Evolutionary conservation across 2,797 vertebrate genomes (phyloP).

Genomic region (Paramormyrops hopkinsi): DNA sequence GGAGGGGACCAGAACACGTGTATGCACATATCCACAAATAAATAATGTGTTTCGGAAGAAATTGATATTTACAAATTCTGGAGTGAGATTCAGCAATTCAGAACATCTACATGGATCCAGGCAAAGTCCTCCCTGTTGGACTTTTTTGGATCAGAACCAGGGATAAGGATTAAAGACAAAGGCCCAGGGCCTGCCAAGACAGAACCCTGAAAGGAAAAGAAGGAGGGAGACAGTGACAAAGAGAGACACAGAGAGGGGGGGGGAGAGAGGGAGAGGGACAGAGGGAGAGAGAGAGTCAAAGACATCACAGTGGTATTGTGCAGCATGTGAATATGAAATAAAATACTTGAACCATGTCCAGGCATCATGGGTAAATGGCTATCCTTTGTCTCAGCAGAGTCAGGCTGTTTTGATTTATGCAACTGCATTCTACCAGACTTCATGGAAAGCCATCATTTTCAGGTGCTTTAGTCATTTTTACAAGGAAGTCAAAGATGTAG

Average conservation of each 20-base stretch:
- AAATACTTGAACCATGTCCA: conserved; percentile 25
- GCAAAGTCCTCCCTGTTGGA: conserved; percentile 7
- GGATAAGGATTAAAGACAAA: conserved; percentile 29
- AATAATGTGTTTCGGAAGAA: background rate
- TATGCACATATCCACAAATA: background rate
- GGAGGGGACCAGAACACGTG: background rate
- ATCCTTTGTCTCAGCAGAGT: conserved; percentile 8
- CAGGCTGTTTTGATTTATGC: conserved; percentile 6
- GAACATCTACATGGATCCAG: background rate
- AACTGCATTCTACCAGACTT: conserved; percentile 6
- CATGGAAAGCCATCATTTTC: background rate
- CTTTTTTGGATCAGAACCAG: conserved; percentile 33
- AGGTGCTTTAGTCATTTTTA: background rate
- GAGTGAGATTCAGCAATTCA: background rate
- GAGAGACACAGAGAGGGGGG: background rate
- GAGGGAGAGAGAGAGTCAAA: background rate
- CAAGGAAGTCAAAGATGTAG: background rate
- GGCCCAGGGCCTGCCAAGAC: conserved; percentile 17
- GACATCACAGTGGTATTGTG: conserved; percentile 3
- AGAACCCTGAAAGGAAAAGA: conserved; percentile 13
- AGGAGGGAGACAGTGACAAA: background rate
- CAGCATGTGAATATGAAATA: conserved; percentile 22
- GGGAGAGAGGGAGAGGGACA: background rate
- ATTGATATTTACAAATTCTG: background rate
- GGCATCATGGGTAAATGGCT: conserved; percentile 13